These are phyloP conservation scores for Peromyscus aztecus DNA, from an alignment of 2,797 vertebrate species.

Conservation along the genomic window DNA sequence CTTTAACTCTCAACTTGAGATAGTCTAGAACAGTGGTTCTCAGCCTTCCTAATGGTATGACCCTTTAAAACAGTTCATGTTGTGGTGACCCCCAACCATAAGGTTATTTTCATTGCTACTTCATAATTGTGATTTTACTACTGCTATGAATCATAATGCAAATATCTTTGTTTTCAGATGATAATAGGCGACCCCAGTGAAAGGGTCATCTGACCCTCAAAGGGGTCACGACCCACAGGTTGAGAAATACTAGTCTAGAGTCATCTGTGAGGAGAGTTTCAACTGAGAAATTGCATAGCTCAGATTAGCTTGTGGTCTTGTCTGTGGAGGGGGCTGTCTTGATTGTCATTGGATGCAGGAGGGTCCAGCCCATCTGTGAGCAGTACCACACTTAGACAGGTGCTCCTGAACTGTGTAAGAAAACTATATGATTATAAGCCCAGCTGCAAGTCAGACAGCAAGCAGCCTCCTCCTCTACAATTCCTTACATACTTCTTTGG, in stretches of 20 bases:
- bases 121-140: not conserved
- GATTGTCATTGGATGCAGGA: too few species aligned
- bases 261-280: not conserved
- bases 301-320: not conserved
- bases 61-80: not conserved
- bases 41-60: not conserved
- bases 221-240: not conserved
- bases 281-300: not conserved
- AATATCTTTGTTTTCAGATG: not conserved
- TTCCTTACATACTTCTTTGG: too few species aligned
- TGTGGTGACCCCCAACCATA: not conserved
- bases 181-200: not conserved
- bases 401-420: too few species aligned
- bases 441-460: too few species aligned
- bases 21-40: not conserved
- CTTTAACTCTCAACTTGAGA: not conserved
- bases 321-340: too few species aligned
- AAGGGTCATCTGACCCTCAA: not conserved
- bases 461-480: too few species aligned
- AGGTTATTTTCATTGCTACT: not conserved
- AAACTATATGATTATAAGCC: too few species aligned
- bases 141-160: not conserved
- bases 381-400: too few species aligned
- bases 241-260: not conserved
- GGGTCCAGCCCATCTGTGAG: too few species aligned